Evolutionary conservation across 2,113 vertebrate genomes (phyloP).

Genomic region (Eptesicus fuscus): DNA sequence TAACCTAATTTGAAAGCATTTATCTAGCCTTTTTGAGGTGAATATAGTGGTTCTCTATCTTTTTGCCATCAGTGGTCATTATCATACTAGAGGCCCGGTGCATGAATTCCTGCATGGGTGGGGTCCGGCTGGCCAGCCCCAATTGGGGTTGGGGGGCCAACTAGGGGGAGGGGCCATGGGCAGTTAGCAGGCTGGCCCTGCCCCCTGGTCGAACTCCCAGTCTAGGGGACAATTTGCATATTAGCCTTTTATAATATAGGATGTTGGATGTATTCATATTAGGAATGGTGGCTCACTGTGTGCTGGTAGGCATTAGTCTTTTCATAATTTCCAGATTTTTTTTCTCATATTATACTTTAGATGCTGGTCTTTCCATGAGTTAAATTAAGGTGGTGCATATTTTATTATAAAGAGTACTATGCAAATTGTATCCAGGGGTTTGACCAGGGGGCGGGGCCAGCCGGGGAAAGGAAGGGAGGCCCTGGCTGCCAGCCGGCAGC

Average conservation of each 20-base stretch:
- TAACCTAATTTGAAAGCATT: slow-evolving; percentile 37
- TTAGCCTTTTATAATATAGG: no score
- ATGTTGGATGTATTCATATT: neutral
- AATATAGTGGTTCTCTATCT: neutral
- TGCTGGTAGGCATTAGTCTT: neutral
- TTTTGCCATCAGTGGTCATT: slow-evolving; percentile 38
- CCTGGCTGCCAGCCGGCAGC: no score
- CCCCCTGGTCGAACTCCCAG: no score
- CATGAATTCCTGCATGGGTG: no score
- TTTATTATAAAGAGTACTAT: neutral
- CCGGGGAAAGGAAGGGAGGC: no score
- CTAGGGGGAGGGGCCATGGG: rapidly evolving
- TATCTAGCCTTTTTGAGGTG: neutral
- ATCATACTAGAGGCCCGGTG: neutral
- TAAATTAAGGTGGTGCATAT: neutral
- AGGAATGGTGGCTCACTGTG: neutral
- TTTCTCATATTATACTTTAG: neutral
- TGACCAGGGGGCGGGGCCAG: no score
- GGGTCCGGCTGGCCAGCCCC: no score
- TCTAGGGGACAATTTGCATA: no score
- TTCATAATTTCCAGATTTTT: neutral
- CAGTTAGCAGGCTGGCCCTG: no score
- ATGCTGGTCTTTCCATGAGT: slow-evolving; percentile 19
- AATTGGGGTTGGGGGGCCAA: no score
- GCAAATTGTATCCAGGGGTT: no score